Base-by-base conservation (phyloP, 2,797 vertebrate species). In the Pachyuromys duprasi region DNA sequence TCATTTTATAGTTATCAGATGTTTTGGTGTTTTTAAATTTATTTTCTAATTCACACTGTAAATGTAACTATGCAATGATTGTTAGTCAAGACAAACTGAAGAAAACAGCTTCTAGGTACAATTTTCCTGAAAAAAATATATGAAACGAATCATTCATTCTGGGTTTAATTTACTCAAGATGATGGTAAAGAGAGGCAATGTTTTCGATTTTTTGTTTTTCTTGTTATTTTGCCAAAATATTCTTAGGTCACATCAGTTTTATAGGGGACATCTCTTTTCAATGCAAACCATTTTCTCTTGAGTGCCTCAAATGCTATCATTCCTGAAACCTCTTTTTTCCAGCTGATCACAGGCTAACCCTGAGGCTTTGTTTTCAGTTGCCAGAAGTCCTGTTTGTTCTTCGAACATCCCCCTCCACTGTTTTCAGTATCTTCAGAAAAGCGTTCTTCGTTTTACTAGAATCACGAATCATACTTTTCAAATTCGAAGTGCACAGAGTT, bases 341-440 rank as follows among this genome's bases (percentile, higher is more conserved):
- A 49, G 0, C 5, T 89, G 57, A 45, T 49, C 86, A 53, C 39
- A 78, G 26, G 24, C 70, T n/a, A 75, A 42, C 18, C 80, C 55
- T 24, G 17, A 33, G 60, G 9, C 24, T 78, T 14, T 8, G 17
- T 76, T 20, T 78, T 57, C 82, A 57, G 18, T 53, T 60, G 53
- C 36, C 78, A 79, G 63, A 75, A 75, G 22, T 31, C 88, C 57
- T 55, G 53, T 86, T 76, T 90, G 28, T 31, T 36, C 81, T 0
- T 49, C 42, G 28, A 97, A 79, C 57, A 89, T 26, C 75, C 90
- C 24, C 20, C 31, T 79, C 82, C 17, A 55, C 62, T 49, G 67
- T 42, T 70, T 95, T 31, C 55, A 69, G 79, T 17, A 49, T 86
- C 45, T 89, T 89, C 53, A 86, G 88, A 97, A 93, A 86, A 88